Base-by-base conservation (phyloP, 2,113 vertebrate genomes). In the Neopipo cinnamomea region DNA sequence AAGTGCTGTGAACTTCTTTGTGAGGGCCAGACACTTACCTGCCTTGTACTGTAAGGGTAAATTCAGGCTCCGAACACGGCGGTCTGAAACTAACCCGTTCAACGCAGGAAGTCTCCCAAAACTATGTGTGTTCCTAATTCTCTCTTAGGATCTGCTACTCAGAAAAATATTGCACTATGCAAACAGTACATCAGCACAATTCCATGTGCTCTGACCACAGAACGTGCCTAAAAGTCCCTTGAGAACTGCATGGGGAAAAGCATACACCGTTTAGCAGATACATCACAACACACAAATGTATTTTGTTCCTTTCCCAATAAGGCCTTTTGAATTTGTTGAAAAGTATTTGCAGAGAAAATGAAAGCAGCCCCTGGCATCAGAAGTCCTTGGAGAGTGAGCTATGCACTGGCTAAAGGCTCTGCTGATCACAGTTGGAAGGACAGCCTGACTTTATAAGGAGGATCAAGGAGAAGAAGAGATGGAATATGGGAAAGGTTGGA, bases 391-490 rank as follows among this genome's bases (percentile, higher is more conserved):
- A 96, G 94, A 91, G 15, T 3, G 30, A 92, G 93, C 91, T 94
- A 24, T 93, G 84, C 85, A 85, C 73, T 91, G 94, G 95, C 89
- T 95, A 96, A 96, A 96, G 94, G 89, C 95, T 96, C 94, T 85
- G 87, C 87, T 95, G 95, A 95, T 95, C 91, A 50, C 84, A 95
- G 81, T 94, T 93, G 94, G 96, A 97, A 96, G 95, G 95, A 94
- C 94, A 94, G 93, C 49, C 93, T 96, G 93, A 95, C 94, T 96
- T 97, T 96, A 95, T 91, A 91, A 89, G 84, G 23, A 95, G 61
- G 93, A 97, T 95, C 95, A 97, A 96, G 96, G 96, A 96, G 91
- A 95, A 91, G 81, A 94, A 95, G 94, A 93, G 85, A 93, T 85
- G 89, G 93, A 97, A 93, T 73, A 96, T 88, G 91, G 91, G 91